Evolutionary conservation across 2,888 invertebrate genomes (phyloP), one percentile per base, ranked within the genome.

Genomic region (Pristionchus fissidentatus): DNA sequence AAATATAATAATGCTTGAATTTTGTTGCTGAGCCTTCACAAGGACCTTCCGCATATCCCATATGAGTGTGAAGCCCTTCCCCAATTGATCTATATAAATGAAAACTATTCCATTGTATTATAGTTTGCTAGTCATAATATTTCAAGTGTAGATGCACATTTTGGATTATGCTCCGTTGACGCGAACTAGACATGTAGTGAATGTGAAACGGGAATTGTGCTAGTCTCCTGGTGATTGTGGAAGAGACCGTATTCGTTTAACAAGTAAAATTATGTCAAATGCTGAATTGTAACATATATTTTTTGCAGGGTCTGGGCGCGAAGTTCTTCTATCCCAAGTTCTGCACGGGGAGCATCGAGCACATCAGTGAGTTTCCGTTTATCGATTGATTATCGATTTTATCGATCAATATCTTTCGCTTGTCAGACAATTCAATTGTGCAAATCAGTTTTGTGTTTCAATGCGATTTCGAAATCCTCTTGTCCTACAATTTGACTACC

Each of bases 291-390:
- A n/a, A n/a, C n/a, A n/a, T 78, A 15, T 3, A 32, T 2, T 49
- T 3, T 26, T 70, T 62, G 7, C 5, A 81, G 80, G 83, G 52
- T n/a, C 85, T 90, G 0, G 98, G 97, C 32, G 98, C 97, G 29
- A 99, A 99, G 93, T 97, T 97, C 93, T 98, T 99, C 94, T 98
- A 97, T 93, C 98, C 98, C 26, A 97, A 97, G 93, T 99, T 99
- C 93, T 98, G 98, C 94, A 97, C 98, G 0, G 98, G 98, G 32
- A 95, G 97, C 86, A 98, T 99, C 87, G 98, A 99, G 93, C 98
- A 99, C 93, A 98, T 99, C 91, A 97, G 97, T 94, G 92, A 93
- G 94, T 93, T 8, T 1, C n/a, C 22, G 19, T 70, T 22, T 22
- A 41, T 29, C 38, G 15, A 5, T 52, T 3, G 8, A 5, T 3